phyloP scores from a whole-genome alignment of 2,888 invertebrate species.

The Ochlodes sylvanus region DNA sequence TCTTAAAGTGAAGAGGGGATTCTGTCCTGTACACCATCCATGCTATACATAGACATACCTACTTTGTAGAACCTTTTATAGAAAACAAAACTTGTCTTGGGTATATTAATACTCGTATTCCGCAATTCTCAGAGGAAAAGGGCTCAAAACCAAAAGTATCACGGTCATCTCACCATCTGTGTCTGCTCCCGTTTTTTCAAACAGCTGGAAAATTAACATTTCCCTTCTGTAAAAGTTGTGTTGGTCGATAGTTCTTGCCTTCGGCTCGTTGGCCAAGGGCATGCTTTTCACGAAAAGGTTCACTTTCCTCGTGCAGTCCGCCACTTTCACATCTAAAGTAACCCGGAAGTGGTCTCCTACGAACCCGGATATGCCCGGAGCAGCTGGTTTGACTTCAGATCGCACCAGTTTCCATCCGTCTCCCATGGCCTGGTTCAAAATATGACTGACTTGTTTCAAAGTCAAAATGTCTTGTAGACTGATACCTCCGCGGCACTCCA shows the following conservation, averaged over 20 bases:
- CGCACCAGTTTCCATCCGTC: slow-evolving; percentile 47
- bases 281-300: slow-evolving; percentile 67
- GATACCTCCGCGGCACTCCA: slow-evolving; percentile 25
- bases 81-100: too few relatives aligned
- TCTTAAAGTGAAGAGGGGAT: too few relatives aligned
- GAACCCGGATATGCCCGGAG: slow-evolving; percentile 65
- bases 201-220: slow-evolving; percentile 58
- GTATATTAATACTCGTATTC: too few relatives aligned
- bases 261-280: slow-evolving; percentile 61
- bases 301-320: slow-evolving; percentile 47
- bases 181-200: slow-evolving; percentile 57
- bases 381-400: slow-evolving; percentile 54
- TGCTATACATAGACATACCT: too few relatives aligned
- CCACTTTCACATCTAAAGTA: slow-evolving; percentile 50
- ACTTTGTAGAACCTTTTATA: too few relatives aligned
- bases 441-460: slow-evolving; percentile 54
- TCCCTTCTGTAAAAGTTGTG: slow-evolving; percentile 64
- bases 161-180: slow-evolving; percentile 6
- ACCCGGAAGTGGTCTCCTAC: slow-evolving; percentile 67
- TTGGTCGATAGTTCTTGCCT: slow-evolving; percentile 62
- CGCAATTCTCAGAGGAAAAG: too few relatives aligned
- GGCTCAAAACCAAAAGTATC: too few relatives aligned
- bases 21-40: too few relatives aligned
- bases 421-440: slow-evolving; percentile 50
- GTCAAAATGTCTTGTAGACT: slow-evolving; percentile 50